Evolutionary conservation across 1,140 invertebrate genomes (phyloP).

Genomic region (Drosophila subpulchrella): DNA sequence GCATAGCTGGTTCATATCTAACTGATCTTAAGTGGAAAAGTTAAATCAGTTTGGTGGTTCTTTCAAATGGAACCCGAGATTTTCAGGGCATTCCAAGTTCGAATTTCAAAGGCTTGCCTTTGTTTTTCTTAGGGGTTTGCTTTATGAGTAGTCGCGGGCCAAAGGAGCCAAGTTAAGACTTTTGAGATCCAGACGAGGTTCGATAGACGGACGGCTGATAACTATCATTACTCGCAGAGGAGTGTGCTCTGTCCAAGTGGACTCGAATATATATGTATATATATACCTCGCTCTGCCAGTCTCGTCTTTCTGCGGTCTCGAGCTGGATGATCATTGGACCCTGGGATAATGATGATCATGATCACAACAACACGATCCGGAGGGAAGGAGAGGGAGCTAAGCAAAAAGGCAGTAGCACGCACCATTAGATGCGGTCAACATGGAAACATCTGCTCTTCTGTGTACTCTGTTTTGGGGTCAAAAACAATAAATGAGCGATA

Average conservation of each 20-base stretch:
- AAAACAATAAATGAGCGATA: slow-evolving; percentile 10
- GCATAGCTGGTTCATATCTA: too few species aligned
- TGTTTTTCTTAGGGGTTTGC: slow-evolving; percentile 19
- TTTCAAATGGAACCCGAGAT: too few species aligned
- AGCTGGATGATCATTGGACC: slow-evolving; percentile 32
- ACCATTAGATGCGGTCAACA: slow-evolving; percentile 84
- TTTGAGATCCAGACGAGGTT: slow-evolving; percentile 26
- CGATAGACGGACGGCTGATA: slow-evolving; percentile 62
- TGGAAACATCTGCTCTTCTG: slow-evolving; percentile 78
- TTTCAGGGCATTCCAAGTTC: slow-evolving; percentile 29
- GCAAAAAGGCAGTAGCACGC: slow-evolving; percentile 80
- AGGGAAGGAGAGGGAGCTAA: slow-evolving; percentile 13
- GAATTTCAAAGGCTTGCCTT: not conserved
- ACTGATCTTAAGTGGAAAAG: not conserved
- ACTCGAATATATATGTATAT: slow-evolving; percentile 1
- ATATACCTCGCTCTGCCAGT: slow-evolving; percentile 32
- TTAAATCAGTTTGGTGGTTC: not conserved
- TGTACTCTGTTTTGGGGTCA: slow-evolving; percentile 62
- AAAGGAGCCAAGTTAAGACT: slow-evolving; percentile 15
- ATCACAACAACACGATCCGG: slow-evolving; percentile 16
- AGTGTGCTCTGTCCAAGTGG: slow-evolving; percentile 39
- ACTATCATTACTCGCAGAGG: slow-evolving; percentile 75
- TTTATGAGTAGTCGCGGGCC: slow-evolving; percentile 65
- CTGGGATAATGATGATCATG: slow-evolving; percentile 13
- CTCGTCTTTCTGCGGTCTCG: slow-evolving; percentile 59